Evolutionary conservation across 2,113 vertebrate species (phyloP).

Genomic region (Rhinolophus sinicus): DNA sequence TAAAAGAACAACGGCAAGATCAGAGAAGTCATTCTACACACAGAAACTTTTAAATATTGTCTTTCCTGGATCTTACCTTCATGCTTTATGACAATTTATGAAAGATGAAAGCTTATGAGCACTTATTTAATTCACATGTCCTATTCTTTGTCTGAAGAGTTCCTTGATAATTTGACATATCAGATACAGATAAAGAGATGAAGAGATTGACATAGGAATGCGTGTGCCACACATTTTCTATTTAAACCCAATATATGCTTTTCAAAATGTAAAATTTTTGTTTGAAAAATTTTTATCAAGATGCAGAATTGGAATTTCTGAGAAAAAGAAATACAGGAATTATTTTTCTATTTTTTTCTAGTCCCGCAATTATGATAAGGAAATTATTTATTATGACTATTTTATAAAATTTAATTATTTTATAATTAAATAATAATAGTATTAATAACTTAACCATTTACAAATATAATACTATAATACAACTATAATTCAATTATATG

Average conservation of each 20-base stretch:
- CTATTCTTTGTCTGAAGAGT: neutral
- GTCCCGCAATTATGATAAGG: neutral
- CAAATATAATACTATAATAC: neutral
- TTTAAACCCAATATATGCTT: constrained; percentile 2
- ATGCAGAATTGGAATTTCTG: neutral
- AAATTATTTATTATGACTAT: neutral
- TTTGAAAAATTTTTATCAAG: neutral
- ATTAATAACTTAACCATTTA: neutral
- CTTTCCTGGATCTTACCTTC: neutral
- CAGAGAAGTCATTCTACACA: neutral
- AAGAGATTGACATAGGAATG: constrained; percentile 29
- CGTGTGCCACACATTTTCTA: neutral
- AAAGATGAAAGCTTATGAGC: neutral
- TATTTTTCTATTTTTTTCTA: neutral
- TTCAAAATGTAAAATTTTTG: neutral
- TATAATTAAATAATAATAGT: neutral
- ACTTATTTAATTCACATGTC: neutral
- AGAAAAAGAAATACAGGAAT: neutral
- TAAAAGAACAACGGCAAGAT: neutral
- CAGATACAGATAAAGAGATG: constrained; percentile 19
- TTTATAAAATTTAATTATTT: neutral
- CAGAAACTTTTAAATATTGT: neutral
- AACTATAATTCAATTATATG: neutral
- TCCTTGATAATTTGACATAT: neutral
- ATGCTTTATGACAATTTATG: neutral